Conservation (phyloP, 1,140 invertebrate species). For the Vanessa atalanta region DNA sequence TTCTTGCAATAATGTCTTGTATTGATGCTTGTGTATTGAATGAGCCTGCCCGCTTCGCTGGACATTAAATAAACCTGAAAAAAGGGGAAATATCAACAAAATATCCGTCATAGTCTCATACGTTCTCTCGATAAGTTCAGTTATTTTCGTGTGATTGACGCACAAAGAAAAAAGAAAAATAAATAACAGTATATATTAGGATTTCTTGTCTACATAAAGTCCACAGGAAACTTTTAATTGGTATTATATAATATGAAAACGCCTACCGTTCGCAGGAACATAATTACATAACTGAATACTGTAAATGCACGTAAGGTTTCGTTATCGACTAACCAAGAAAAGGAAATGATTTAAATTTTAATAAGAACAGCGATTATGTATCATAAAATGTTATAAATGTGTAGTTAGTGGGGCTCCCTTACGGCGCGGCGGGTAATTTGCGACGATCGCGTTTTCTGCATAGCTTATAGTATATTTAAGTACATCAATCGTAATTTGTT, state of each 20-base stretch:
- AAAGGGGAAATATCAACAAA: too few relatives aligned
- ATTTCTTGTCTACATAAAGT: too few relatives aligned
- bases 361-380: slow-evolving; percentile 75
- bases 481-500: too few relatives aligned
- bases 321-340: slow-evolving; percentile 57
- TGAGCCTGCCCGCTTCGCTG: too few relatives aligned
- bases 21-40: too few relatives aligned
- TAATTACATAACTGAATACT: slow-evolving; percentile 31
- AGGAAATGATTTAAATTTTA: slow-evolving; percentile 76
- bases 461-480: background rate
- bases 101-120: too few relatives aligned
- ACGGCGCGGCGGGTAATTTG: slow-evolving; percentile 60
- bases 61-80: too few relatives aligned
- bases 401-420: slow-evolving; percentile 71
- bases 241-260: background rate
- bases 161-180: too few relatives aligned
- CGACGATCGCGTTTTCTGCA: slow-evolving; percentile 40
- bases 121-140: too few relatives aligned
- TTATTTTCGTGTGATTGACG: too few relatives aligned
- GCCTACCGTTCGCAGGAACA: background rate
- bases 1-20: too few relatives aligned
- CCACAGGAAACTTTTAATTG: background rate
- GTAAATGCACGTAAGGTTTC: slow-evolving; percentile 54
- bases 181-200: too few relatives aligned
- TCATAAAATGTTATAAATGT: slow-evolving; percentile 73